Base-by-base conservation (phyloP, 2,888 invertebrate species). In the Ormyrus labotus region DNA sequence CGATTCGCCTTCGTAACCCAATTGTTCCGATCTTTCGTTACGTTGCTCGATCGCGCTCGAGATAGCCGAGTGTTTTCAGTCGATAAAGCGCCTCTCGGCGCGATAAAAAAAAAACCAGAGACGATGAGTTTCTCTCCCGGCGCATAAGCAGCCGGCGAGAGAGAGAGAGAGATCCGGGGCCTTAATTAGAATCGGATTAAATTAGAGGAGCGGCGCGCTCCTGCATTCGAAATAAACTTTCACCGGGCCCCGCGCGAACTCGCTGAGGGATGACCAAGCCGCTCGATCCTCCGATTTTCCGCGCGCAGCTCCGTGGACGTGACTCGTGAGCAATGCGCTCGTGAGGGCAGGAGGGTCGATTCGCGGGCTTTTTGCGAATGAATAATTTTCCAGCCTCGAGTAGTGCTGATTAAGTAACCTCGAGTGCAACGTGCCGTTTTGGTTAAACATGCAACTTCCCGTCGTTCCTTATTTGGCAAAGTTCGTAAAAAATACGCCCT, bases 111-210 rank as follows among this genome's bases (percentile, higher is more conserved):
- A 60, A 19, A 19, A 1, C 19, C 19, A 19, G 10, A 55, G 34
- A 57, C 9, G 47, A 50, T 5, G 19, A 58, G 34, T 75, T 67
- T 68, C 68, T 61, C 58, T 19, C 19, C 4, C 58, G 10, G 10
- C 19, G 58, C 57, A 10, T 6, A 73, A 51, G 3, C 11, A 45
- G 60, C 75, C 7, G 34, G 34, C 4, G 34, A 34, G 34, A 3
- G 19, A 19, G 19, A 19, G 34, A 34, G 34, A 34, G 34, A 34
- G 64, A 64, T 72, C 53, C 34, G 50, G 65, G 65, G 75, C 75
- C 75, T 75, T 76, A 76, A 76, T 76, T 76, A 69, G 55, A 67
- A 61, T 70, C 69, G 58, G 70, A 77, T 77, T 77, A 69, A 77
- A 77, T 77, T 77, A 75, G 75, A 67, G 64, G 64, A 55, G n/a